Base-by-base conservation (phyloP, 53 echinoderm and acorn worm species). In the Astropecten irregularis region DNA sequence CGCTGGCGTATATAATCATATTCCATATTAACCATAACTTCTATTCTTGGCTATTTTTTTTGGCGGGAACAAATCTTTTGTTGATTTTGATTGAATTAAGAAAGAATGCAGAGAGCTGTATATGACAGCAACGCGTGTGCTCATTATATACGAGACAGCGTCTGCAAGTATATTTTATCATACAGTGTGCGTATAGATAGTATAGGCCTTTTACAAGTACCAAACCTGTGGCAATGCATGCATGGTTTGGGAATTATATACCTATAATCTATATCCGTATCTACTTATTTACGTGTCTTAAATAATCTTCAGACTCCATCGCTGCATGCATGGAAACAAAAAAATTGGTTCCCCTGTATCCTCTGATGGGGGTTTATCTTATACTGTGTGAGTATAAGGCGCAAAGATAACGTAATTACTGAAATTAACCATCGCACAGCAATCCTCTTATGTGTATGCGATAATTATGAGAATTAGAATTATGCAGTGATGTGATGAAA, bases 391-490 rank as follows among this genome's bases (percentile, higher is more conserved):
- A 49, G 71, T n/a, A n/a, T 58, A 39, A 38, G 40, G 57, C 76
- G 55, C 76, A 76, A 57, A 40, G 76, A 76, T 76, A 76, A 76
- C 76, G 40, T 76, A 76, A 76, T 76, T 76, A 76, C 76, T 58
- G 36, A 76, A 76, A 76, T 76, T 76, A 76, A 76, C 73, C 40
- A 58, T 27, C 58, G 56, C 21, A 40, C 56, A 76, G 25, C 57
- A 76, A 76, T 76, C 76, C 40, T 37, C 76, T 76, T 76, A 76
- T 16, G 62, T 33, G 31, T n/a, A n/a, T n/a, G n/a, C n/a, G 53
- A 54, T 53, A 53, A 73, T 44, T 76, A 76, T 76, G 40, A 1
- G 76, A 57, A 57, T 58, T 31, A 18, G 58, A 27, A 76, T 76
- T 40, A 76, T 69, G n/a, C n/a, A n/a, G n/a, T n/a, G n/a, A n/a